These are phyloP conservation scores for Diplodus sargus DNA, from an alignment of 2,797 vertebrate species.

Conservation along the genomic window DNA sequence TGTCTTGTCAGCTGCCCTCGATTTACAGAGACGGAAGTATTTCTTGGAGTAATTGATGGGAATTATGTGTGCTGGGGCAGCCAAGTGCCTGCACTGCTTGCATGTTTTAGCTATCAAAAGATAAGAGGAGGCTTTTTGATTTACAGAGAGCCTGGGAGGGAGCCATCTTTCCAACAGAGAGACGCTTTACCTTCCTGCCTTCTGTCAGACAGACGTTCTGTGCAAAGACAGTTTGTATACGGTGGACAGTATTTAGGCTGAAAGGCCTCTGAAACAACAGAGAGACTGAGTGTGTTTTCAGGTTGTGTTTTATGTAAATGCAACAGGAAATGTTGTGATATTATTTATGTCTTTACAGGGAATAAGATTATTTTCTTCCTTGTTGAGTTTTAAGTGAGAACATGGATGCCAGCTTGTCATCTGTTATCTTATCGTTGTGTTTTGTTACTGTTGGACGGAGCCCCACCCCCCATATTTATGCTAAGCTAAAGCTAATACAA, in stretches of 20 bases:
- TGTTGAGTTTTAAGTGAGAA: no score
- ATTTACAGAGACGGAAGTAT: slow-evolving; percentile 78
- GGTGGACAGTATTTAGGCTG: background rate
- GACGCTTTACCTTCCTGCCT: slow-evolving; percentile 47
- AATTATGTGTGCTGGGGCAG: slow-evolving; percentile 64
- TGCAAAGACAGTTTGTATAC: slow-evolving; percentile 4
- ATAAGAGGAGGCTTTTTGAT: slow-evolving; percentile 73
- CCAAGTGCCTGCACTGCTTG: slow-evolving; percentile 66
- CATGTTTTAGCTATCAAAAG: slow-evolving; percentile 80
- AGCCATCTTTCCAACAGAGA: slow-evolving; percentile 60
- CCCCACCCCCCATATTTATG: background rate
- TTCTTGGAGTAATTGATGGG: slow-evolving; percentile 77
- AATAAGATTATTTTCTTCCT: no score
- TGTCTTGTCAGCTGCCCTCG: slow-evolving; percentile 73
- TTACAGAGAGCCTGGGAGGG: slow-evolving; percentile 61
- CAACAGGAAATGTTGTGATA: background rate
- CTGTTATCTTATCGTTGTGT: no score
- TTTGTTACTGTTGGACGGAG: background rate
- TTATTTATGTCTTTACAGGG: background rate
- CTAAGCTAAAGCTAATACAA: background rate
- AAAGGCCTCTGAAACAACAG: slow-evolving; percentile 1
- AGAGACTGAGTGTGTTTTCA: no score
- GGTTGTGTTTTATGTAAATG: background rate
- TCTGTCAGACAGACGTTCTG: slow-evolving; percentile 35
- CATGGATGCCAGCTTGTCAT: no score